Conservation (phyloP, 2,888 invertebrate genomes). For the Ectemnius lituratus region DNA sequence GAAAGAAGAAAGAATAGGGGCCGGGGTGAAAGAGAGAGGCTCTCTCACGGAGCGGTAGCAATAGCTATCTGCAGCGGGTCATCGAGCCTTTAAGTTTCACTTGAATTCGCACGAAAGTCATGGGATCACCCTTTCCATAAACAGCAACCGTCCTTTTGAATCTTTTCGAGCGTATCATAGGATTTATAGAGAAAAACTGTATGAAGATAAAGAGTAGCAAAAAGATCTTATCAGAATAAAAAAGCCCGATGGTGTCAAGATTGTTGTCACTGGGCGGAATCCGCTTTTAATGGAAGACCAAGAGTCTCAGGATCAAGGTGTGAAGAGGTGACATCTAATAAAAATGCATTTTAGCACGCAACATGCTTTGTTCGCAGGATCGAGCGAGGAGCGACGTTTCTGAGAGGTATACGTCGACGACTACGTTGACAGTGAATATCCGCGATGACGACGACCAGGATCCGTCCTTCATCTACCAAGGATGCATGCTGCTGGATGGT, state of each 20-base stretch:
- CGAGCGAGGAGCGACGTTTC: conserved; percentile 86
- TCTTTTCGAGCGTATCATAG: too few relatives aligned
- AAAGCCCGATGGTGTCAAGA: too few relatives aligned
- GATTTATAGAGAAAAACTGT: too few relatives aligned
- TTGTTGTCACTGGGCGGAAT: too few relatives aligned
- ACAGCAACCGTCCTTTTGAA: too few relatives aligned
- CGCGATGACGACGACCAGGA: conserved; percentile 94
- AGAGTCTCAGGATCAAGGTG: too few relatives aligned
- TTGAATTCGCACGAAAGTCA: not conserved
- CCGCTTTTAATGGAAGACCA: too few relatives aligned
- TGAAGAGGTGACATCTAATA: too few relatives aligned
- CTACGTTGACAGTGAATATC: conserved; percentile 90
- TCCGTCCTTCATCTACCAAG: conserved; percentile 93
- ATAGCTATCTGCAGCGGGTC: conserved; percentile 14
- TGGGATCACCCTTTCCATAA: too few relatives aligned
- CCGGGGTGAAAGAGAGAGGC: conserved; percentile 37
- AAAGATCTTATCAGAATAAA: too few relatives aligned
- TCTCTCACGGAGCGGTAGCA: conserved; percentile 18
- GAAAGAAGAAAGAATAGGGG: conserved; percentile 35
- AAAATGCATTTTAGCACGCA: not conserved
- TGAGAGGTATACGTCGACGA: conserved; percentile 89
- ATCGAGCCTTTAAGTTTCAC: conserved; percentile 21
- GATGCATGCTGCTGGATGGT: conserved; percentile 89
- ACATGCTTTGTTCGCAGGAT: conserved; percentile 81
- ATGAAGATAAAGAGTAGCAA: too few relatives aligned